Conservation (phyloP, 2,797 vertebrate genomes). For the Cichlasoma orientale region DNA sequence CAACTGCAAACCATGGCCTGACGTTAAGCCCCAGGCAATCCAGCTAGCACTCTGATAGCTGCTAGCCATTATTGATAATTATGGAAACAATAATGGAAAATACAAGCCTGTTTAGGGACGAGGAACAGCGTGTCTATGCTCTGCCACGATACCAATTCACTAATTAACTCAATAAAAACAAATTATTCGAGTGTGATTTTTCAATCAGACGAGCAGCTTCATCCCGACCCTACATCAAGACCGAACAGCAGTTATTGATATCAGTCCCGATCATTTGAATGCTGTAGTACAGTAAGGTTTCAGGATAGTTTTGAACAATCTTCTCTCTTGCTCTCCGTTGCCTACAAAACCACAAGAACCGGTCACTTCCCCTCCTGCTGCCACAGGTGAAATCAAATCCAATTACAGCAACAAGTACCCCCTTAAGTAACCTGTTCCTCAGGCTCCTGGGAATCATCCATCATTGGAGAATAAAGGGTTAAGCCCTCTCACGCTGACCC, state of each 20-base stretch:
- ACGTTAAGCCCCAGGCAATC: background rate
- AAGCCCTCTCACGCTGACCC: conserved; percentile 22
- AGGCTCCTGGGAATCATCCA: conserved; percentile 49
- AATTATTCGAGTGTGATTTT: conserved; percentile 18
- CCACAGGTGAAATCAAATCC: conserved; percentile 69
- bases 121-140: background rate
- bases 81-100: conserved; percentile 19
- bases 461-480: conserved; percentile 48
- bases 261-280: conserved; percentile 12
- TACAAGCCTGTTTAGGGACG: background rate
- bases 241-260: background rate
- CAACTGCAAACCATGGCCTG: background rate
- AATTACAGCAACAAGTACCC: conserved; percentile 71
- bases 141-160: background rate
- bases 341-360: conserved; percentile 17
- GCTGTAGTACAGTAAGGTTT: background rate
- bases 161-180: conserved; percentile 33
- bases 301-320: conserved; percentile 20
- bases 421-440: conserved; percentile 64
- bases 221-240: background rate
- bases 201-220: background rate
- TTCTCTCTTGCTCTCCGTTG: conserved; percentile 14
- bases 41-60: background rate
- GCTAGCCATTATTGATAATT: background rate
- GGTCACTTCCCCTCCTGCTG: conserved; percentile 21